Conservation (phyloP, 2,888 invertebrate genomes). For the Invenusta paracnida region DNA sequence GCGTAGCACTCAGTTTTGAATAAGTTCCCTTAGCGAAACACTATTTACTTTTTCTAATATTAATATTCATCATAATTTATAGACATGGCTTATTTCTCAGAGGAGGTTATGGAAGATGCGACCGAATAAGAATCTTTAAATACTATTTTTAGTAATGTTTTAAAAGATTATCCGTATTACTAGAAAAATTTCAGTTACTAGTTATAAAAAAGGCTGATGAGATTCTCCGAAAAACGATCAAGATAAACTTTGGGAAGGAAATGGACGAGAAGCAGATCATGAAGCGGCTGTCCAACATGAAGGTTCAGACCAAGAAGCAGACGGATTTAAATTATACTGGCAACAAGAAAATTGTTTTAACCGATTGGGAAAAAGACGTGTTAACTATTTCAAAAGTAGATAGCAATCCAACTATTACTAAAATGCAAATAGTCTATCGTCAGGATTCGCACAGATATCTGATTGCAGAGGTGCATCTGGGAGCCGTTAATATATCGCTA, state of each 20-base stretch:
- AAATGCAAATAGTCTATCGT: neutral
- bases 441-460: neutral
- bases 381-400: neutral
- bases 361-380: neutral
- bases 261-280: slow-evolving; percentile 10
- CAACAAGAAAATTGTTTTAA: slow-evolving; percentile 3
- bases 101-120: slow-evolving; percentile 1
- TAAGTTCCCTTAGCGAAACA: slow-evolving; percentile 3
- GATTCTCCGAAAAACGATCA: neutral
- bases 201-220: neutral
- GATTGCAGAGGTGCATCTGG: neutral
- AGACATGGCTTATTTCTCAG: neutral
- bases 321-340: slow-evolving; percentile 3
- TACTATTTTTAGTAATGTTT: slow-evolving; percentile 25
- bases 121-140: neutral
- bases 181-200: neutral
- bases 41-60: neutral
- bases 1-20: neutral
- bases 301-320: neutral
- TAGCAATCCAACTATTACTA: slow-evolving; percentile 12
- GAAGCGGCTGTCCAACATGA: slow-evolving; percentile 6
- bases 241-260: slow-evolving; percentile 3
- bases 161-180: slow-evolving; percentile 5
- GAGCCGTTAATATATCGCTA: too few species aligned
- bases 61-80: neutral